Evolutionary conservation across 2,797 vertebrate genomes (phyloP), one percentile per base, ranked within the genome.

Genomic region (Calcarius lapponicus): DNA sequence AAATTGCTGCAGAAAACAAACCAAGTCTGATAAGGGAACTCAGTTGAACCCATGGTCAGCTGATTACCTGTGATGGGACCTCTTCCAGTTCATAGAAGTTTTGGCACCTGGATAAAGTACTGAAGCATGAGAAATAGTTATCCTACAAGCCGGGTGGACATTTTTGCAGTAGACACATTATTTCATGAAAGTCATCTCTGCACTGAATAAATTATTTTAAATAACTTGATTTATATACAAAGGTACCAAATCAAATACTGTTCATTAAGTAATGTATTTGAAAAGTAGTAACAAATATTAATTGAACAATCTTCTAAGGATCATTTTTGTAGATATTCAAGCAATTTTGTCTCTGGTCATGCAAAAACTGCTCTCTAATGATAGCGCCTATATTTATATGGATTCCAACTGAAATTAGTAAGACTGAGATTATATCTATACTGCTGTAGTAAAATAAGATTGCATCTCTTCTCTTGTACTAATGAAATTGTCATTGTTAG

Each of bases 1-100:
- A 91, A 87, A 89, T 65, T 91, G 17, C 64, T 78, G 42, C 38
- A 71, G 80, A 93, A 93, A 80, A 10, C 54, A 93, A 93, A 80
- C 1, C 0, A 76, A 85, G n/a, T 66, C 79, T 0, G 67, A 80
- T 91, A 89, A 80, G 42, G 22, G 61, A 80, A 85, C 47, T 64
- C 71, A 85, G 56, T 0, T 62, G 51, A 88, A 79, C 62, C 40
- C 6, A 1, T 60, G 64, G 29, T 19, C 66, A 81, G 29, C 25
- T 80, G 80, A 79, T 69, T 83, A 72, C 26, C 47, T 66, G 26
- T 32, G 58, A 32, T 28, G 24, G 48, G 67, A 93, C 14, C 16
- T 66, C n/a, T 82, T 92, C 78, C 78, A 79, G 21, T 58, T 84
- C 40, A 24, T 17, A 76, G 60, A 12, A 82, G 26, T 48, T 50